phyloP scores from a whole-genome alignment of 2,113 vertebrate species.

The Trochalopteron elliotii region DNA sequence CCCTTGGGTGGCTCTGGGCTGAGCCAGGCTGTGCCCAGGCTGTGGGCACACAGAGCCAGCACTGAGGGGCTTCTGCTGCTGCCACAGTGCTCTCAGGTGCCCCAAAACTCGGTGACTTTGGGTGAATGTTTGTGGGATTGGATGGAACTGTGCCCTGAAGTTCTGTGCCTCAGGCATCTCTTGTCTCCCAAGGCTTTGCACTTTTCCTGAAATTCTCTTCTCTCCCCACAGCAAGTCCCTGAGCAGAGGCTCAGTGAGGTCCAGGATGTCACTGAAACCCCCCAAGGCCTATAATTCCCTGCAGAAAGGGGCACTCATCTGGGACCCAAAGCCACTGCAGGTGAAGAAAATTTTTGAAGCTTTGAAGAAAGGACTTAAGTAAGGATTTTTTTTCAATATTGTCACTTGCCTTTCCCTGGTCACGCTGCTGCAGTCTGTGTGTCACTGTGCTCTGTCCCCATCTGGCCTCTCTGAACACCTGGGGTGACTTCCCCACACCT shows the following conservation, averaged over 20 bases:
- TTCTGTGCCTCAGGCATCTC: neutral
- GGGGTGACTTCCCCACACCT: neutral
- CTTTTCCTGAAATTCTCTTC: neutral
- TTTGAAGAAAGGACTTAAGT: slow-evolving; percentile 91
- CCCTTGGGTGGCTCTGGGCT: neutral
- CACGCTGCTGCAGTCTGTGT: neutral
- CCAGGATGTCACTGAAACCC: slow-evolving; percentile 74
- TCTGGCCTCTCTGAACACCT: neutral
- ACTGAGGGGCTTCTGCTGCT: rapidly evolving
- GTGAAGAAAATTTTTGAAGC: slow-evolving; percentile 91
- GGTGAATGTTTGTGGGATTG: rapidly evolving
- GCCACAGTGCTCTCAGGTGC: neutral
- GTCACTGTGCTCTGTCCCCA: neutral
- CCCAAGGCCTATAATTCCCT: slow-evolving; percentile 78
- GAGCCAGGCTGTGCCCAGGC: neutral
- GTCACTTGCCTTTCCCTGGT: neutral
- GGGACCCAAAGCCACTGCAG: slow-evolving; percentile 84
- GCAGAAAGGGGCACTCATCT: slow-evolving; percentile 67
- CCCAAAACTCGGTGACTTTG: neutral
- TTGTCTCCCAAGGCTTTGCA: neutral
- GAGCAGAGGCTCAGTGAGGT: slow-evolving; percentile 79
- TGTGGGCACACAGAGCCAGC: neutral
- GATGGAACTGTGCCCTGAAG: rapidly evolving
- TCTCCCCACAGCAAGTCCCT: slow-evolving; percentile 69
- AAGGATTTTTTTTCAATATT: slow-evolving; percentile 51